Evolutionary conservation across 2,113 vertebrate genomes (phyloP).

Genomic region (Parotia lawesii): DNA sequence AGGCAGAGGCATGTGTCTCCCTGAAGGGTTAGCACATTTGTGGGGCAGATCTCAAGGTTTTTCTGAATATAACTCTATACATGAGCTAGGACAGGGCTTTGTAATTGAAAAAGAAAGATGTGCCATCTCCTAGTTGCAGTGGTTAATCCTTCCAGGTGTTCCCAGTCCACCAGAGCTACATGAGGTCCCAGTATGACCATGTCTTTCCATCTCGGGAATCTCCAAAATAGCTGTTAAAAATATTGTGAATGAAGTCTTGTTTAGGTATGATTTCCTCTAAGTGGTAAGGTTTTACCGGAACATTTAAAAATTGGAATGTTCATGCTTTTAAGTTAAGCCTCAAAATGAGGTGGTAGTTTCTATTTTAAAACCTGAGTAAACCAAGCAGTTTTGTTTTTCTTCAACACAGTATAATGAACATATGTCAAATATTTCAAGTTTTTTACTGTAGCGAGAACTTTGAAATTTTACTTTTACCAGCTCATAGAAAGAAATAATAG

Average conservation of each 20-base stretch:
- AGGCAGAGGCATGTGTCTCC: background rate
- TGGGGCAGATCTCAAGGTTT: rapidly evolving
- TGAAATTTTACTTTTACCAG: background rate
- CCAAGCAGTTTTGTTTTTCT: background rate
- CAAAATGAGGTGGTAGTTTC: background rate
- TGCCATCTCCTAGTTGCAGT: background rate
- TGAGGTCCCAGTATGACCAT: background rate
- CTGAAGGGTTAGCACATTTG: background rate
- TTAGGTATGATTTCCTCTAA: background rate
- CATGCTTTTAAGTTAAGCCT: background rate
- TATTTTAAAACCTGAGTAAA: background rate
- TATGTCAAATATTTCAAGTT: background rate
- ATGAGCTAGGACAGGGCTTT: background rate
- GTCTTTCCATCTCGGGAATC: background rate
- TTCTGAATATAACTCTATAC: background rate
- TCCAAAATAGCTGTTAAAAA: background rate
- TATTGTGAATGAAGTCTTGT: background rate
- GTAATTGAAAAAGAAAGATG: background rate
- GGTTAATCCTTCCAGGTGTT: background rate
- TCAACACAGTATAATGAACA: background rate
- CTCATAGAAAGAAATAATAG: background rate
- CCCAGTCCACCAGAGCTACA: background rate
- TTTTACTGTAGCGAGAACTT: rapidly evolving
- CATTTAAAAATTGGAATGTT: background rate
- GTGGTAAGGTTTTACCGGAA: background rate